phyloP scores from a whole-genome alignment of 2,888 invertebrate species.

The Leucoma salicis region DNA sequence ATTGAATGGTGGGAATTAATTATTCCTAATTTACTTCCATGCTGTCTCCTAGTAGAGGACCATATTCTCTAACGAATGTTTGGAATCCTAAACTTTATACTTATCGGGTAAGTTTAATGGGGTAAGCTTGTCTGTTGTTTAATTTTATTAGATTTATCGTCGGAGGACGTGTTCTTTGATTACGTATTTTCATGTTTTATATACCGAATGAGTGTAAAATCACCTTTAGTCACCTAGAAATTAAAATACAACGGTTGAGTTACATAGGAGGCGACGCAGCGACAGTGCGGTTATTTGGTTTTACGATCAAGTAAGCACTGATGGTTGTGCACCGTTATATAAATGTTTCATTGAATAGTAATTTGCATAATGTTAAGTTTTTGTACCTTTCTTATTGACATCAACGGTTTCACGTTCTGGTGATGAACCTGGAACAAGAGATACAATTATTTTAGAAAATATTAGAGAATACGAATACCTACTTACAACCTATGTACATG shows the following conservation, averaged over 20 bases:
- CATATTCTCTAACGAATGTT: too few relatives aligned
- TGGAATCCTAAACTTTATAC: too few relatives aligned
- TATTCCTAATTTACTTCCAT: too few relatives aligned
- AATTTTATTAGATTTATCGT: too few relatives aligned
- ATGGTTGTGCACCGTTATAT: conserved; percentile 35
- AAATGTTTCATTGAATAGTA: conserved; percentile 32
- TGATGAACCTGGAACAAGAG: conserved; percentile 65
- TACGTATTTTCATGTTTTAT: background rate
- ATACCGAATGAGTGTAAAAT: conserved; percentile 8
- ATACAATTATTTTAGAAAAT: too few relatives aligned
- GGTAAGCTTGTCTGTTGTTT: too few relatives aligned
- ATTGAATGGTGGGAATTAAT: too few relatives aligned
- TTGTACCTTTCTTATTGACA: conserved; percentile 71
- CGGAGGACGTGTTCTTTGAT: too few relatives aligned
- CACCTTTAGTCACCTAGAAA: conserved; percentile 28
- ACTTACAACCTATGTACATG: too few relatives aligned
- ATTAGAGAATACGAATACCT: too few relatives aligned
- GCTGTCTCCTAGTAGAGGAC: too few relatives aligned
- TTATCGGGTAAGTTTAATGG: too few relatives aligned
- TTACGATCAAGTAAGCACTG: conserved; percentile 43
- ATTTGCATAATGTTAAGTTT: conserved; percentile 11
- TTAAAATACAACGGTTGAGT: conserved; percentile 50
- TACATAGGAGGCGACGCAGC: conserved; percentile 42
- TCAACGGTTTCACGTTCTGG: conserved; percentile 67
- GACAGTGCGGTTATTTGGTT: conserved; percentile 52